Evolutionary conservation across 2,113 vertebrate species (phyloP).

Genomic region (Edolisoma coerulescens): DNA sequence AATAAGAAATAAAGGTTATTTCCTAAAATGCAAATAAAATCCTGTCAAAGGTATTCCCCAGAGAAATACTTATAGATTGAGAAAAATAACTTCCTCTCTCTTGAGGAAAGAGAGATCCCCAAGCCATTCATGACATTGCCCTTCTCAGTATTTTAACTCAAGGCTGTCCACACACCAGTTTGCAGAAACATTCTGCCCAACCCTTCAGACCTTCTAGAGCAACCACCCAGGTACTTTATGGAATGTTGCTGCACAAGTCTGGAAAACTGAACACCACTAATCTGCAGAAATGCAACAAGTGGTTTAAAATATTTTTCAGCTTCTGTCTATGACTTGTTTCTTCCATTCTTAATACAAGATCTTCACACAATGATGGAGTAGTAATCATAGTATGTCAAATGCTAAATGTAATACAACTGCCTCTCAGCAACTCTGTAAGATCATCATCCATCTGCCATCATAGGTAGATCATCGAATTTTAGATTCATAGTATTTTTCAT

Average conservation of each 20-base stretch:
- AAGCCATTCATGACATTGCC: background rate
- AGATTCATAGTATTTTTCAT: background rate
- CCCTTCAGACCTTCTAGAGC: background rate
- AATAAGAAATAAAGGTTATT: background rate
- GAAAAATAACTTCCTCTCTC: background rate
- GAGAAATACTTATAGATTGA: background rate
- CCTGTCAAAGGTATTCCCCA: background rate
- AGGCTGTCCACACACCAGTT: background rate
- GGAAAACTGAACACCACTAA: background rate
- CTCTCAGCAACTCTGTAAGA: background rate
- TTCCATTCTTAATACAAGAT: background rate
- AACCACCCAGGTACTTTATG: background rate
- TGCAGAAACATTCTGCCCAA: background rate
- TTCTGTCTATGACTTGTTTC: background rate
- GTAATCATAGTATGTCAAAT: background rate
- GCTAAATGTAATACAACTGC: background rate
- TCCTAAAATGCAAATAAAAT: background rate
- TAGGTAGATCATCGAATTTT: background rate
- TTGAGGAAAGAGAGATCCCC: background rate
- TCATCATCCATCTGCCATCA: background rate
- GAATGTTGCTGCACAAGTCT: background rate
- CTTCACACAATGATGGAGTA: background rate
- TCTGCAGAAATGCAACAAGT: background rate
- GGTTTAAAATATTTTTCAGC: background rate
- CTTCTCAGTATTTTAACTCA: background rate